Conservation (phyloP, 2,888 invertebrate genomes). For the Pardosa pseudoannulata region DNA sequence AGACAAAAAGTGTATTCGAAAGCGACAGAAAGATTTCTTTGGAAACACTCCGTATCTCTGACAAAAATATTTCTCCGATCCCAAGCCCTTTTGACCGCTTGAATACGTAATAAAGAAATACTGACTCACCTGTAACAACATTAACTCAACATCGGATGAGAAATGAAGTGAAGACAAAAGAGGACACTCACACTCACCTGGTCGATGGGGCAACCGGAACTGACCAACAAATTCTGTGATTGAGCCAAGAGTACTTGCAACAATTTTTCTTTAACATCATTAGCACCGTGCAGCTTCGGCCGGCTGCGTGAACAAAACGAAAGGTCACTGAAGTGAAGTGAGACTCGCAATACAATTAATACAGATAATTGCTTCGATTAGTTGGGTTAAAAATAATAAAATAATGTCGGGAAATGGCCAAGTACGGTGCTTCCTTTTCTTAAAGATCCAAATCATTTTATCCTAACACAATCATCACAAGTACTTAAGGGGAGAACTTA, state of each 20-base stretch:
- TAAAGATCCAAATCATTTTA: constrained; percentile 23
- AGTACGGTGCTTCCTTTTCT: background rate
- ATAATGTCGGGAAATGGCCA: background rate
- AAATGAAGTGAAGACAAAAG: constrained; percentile 1
- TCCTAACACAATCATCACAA: too few species aligned
- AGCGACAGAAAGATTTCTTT: background rate
- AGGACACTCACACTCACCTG: constrained; percentile 84
- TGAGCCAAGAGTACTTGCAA: constrained; percentile 91
- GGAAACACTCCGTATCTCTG: background rate
- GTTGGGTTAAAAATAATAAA: background rate
- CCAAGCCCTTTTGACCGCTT: background rate
- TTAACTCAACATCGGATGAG: background rate
- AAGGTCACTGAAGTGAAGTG: constrained; percentile 15
- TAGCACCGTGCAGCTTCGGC: constrained; percentile 77
- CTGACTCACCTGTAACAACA: constrained; percentile 31
- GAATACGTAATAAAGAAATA: constrained; percentile 6
- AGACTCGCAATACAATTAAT: constrained; percentile 10
- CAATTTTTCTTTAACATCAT: constrained; percentile 94
- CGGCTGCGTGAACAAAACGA: constrained; percentile 65
- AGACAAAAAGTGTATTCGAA: too few species aligned
- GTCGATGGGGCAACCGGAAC: constrained; percentile 94
- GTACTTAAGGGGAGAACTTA: too few species aligned
- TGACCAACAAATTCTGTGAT: constrained; percentile 89
- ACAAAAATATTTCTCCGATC: background rate
- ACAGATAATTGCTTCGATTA: background rate